Conservation (phyloP, 1,140 invertebrate species). For the Dreissena rostriformis region DNA sequence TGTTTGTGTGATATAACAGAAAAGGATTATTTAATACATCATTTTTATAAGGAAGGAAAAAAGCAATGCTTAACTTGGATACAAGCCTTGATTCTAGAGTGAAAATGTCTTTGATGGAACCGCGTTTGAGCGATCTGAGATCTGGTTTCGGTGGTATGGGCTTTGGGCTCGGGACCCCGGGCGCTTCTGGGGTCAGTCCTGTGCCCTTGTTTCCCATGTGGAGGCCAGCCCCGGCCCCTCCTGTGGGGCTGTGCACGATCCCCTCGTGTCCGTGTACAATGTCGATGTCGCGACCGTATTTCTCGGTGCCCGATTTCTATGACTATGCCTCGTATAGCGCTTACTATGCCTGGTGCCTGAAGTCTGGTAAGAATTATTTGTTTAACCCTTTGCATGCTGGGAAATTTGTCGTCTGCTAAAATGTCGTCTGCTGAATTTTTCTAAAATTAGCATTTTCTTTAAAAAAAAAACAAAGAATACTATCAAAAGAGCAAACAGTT, state of each 20-base stretch:
- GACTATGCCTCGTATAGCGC: slow-evolving; percentile 33
- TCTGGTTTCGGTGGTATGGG: slow-evolving; percentile 31
- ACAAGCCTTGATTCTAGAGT: slow-evolving; percentile 4
- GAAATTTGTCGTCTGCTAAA: no score
- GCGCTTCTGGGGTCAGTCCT: background rate
- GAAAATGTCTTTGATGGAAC: slow-evolving; percentile 38
- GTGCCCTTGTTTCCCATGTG: slow-evolving; percentile 34
- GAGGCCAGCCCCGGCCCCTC: slow-evolving; percentile 24
- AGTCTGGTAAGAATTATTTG: slow-evolving; percentile 24
- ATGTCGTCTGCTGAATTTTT: no score
- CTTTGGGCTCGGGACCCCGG: background rate
- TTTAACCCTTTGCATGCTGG: no score
- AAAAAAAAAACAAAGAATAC: no score
- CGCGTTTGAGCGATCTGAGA: slow-evolving; percentile 28
- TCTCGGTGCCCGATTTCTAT: slow-evolving; percentile 28
- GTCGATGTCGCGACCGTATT: slow-evolving; percentile 25
- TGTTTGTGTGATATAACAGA: no score
- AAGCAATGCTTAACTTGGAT: slow-evolving; percentile 40
- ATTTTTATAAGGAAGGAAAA: no score
- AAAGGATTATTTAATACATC: no score
- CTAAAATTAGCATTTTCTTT: no score
- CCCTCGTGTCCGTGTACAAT: slow-evolving; percentile 27
- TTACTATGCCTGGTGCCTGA: slow-evolving; percentile 42
- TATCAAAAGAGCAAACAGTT: no score
- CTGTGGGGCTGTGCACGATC: slow-evolving; percentile 34